phyloP scores from a whole-genome alignment of 1,140 invertebrate species.

The Drosophila grimshawi region DNA sequence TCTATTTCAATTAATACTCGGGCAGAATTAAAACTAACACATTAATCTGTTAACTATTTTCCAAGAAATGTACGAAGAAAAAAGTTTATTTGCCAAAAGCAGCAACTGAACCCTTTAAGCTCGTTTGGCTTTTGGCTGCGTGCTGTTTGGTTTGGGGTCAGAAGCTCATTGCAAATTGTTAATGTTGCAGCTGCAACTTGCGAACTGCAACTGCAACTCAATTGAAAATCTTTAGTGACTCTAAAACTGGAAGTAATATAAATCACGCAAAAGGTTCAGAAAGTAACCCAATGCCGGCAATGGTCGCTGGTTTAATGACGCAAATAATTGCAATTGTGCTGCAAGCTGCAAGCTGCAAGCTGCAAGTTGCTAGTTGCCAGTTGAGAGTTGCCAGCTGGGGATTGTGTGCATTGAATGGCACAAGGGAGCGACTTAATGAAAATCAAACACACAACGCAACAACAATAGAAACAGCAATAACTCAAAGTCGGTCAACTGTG shows the following conservation, averaged over 20 bases:
- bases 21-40: background rate
- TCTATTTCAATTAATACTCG: no score
- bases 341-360: constrained; percentile 35
- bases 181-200: constrained; percentile 55
- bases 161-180: constrained; percentile 71
- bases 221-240: constrained; percentile 76
- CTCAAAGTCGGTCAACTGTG: constrained; percentile 80
- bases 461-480: constrained; percentile 55
- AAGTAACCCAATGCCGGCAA: constrained; percentile 58
- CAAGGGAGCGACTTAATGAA: constrained; percentile 73
- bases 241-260: constrained; percentile 73
- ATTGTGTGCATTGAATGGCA: constrained; percentile 34
- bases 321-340: constrained; percentile 74
- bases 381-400: constrained; percentile 25
- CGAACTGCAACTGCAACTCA: constrained; percentile 52
- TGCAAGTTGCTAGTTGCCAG: constrained; percentile 30
- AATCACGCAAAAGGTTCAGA: constrained; percentile 77
- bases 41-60: background rate
- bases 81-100: constrained; percentile 7
- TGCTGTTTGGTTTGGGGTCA: constrained; percentile 55
- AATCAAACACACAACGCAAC: constrained; percentile 66
- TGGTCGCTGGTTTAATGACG: constrained; percentile 73
- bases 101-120: constrained; percentile 23
- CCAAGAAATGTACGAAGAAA: no score
- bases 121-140: constrained; percentile 33